These are phyloP conservation scores for Montipora cactus DNA, from an alignment of 64 coral and sea anemone genomes.

Conservation along the genomic window DNA sequence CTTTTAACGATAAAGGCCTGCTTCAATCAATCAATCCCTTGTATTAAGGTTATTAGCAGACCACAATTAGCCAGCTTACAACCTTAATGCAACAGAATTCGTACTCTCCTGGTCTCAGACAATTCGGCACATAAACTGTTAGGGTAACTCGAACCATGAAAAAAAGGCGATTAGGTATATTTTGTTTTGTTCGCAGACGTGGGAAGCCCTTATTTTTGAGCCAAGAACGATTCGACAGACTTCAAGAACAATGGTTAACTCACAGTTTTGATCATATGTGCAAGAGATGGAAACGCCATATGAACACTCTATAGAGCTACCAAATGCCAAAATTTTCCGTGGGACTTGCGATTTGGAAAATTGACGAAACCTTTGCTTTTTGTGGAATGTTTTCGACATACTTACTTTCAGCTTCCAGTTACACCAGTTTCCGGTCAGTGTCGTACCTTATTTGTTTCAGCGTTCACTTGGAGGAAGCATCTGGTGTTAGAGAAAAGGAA, in stretches of 20 bases:
- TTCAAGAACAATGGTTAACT: constrained; percentile 96
- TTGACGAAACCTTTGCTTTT: not conserved
- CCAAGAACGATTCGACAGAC: constrained; percentile 83
- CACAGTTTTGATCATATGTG: constrained; percentile 97
- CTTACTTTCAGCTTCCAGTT: not conserved
- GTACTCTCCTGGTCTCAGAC: too few relatives aligned
- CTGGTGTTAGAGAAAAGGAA: too few relatives aligned
- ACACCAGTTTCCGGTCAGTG: not conserved
- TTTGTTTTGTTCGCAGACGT: constrained; percentile 61
- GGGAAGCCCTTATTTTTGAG: constrained; percentile 97
- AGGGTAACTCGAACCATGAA: too few relatives aligned
- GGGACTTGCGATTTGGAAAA: not conserved
- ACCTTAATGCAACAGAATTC: too few relatives aligned
- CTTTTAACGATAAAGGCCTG: too few relatives aligned
- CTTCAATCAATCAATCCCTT: too few relatives aligned
- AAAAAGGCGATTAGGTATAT: not conserved
- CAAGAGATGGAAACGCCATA: constrained; percentile 92
- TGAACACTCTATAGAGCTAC: constrained; percentile 67
- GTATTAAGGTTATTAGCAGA: too few relatives aligned
- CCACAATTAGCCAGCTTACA: too few relatives aligned
- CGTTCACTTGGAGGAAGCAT: too few relatives aligned
- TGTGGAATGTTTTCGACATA: not conserved
- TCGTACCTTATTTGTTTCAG: too few relatives aligned
- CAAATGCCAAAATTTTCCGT: not conserved
- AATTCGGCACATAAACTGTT: too few relatives aligned